Conservation (phyloP, 2,888 invertebrate species). For the Troilus luridus region DNA sequence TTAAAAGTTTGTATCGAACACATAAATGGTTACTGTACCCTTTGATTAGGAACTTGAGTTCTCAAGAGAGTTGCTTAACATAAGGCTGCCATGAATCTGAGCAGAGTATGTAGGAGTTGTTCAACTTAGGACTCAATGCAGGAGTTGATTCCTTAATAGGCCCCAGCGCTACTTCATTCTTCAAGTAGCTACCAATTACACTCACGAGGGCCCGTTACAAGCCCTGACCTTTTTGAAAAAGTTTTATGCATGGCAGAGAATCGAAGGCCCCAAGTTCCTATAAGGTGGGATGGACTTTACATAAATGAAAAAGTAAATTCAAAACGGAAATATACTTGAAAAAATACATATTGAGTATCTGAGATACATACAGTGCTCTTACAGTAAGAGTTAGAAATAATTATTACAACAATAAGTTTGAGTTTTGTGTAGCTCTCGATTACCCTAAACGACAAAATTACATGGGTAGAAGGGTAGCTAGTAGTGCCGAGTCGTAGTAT, state of each 20-base stretch:
- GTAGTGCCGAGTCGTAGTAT: no score
- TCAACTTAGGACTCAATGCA: no score
- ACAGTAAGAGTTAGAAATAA: no score
- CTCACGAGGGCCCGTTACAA: not conserved
- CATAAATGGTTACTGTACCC: not conserved
- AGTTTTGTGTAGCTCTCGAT: no score
- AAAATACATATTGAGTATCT: no score
- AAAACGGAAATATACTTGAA: no score
- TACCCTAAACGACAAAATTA: no score
- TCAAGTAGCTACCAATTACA: constrained; percentile 2
- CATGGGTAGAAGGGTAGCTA: no score
- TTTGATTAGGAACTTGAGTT: not conserved
- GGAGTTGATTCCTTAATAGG: not conserved
- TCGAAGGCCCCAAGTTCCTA: not conserved
- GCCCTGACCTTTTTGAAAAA: not conserved
- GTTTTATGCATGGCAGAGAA: not conserved
- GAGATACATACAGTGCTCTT: no score
- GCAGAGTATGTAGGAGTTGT: not conserved
- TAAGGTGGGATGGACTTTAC: no score
- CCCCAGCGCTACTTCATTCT: not conserved
- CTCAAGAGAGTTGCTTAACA: not conserved
- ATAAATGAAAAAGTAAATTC: no score
- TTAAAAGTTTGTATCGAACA: not conserved
- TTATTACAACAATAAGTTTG: no score
- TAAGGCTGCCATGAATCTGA: not conserved